Evolutionary conservation across 2,797 vertebrate species (phyloP).

Genomic region (Myotis planiceps): DNA sequence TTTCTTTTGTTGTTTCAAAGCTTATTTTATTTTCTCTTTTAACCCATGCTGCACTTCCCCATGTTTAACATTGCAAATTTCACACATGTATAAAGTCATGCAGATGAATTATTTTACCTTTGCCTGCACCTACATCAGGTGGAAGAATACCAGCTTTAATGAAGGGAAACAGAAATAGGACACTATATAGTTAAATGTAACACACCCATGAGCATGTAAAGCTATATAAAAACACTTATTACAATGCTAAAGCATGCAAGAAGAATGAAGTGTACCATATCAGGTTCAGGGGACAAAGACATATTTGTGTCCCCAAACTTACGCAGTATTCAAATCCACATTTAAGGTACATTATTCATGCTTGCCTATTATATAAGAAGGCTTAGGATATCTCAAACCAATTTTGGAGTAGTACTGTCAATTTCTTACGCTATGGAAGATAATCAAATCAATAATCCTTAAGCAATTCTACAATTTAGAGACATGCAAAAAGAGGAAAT

Average conservation of each 20-base stretch:
- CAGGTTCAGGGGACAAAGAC: conserved; percentile 26
- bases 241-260: conserved; percentile 83
- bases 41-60: conserved; percentile 87
- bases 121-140: conserved; percentile 93
- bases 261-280: conserved; percentile 67
- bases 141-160: conserved; percentile 91
- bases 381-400: background rate
- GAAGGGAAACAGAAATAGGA: conserved; percentile 90
- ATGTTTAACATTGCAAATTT: conserved; percentile 83
- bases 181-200: conserved; percentile 88
- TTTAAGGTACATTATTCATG: conserved; percentile 63
- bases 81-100: conserved; percentile 88
- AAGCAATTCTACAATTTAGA: conserved; percentile 43
- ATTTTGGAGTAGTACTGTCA: background rate
- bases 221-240: conserved; percentile 71
- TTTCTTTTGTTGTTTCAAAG: conserved; percentile 31
- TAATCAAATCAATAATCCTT: background rate
- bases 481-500: conserved; percentile 46
- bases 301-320: conserved; percentile 42
- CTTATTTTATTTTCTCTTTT: conserved; percentile 52
- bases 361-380: conserved; percentile 33
- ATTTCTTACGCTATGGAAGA: conserved; percentile 30
- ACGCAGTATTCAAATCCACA: conserved; percentile 43
- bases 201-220: conserved; percentile 77
- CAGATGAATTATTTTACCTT: conserved; percentile 93